Percentiles rank a stretch among this genome's conserved stretches.
Conservation (phyloP, 2,797 vertebrate species). For the Enteromius mattozi region DNA sequence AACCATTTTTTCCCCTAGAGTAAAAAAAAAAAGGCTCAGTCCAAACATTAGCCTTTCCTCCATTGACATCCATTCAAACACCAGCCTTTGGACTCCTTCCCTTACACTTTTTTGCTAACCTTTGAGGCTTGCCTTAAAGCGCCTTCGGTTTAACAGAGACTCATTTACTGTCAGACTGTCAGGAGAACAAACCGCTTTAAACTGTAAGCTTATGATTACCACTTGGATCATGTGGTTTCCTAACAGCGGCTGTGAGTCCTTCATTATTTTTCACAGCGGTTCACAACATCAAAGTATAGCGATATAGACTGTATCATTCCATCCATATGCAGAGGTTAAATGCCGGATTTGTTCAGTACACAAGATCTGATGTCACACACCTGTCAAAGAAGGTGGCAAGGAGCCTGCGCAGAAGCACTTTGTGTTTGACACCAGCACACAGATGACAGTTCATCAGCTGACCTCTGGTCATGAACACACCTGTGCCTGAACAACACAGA, state of each 20-base stretch:
- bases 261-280: not conserved
- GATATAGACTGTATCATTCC: not conserved
- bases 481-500: conserved; percentile 82
- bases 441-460: conserved; percentile 99
- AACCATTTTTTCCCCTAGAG: too few relatives aligned
- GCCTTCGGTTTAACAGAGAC: not conserved
- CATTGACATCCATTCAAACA: not conserved
- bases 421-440: conserved; percentile 97
- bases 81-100: not conserved
- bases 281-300: not conserved
- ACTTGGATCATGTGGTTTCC: not conserved
- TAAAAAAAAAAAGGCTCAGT: too few relatives aligned
- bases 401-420: conserved; percentile 92
- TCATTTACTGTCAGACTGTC: not conserved
- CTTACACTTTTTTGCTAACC: not conserved
- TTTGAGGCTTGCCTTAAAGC: not conserved
- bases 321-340: not conserved
- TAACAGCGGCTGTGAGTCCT: not conserved
- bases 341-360: not conserved
- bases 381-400: conserved; percentile 98
- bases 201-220: not conserved
- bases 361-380: conserved; percentile 72
- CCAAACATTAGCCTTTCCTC: not conserved
- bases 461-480: conserved; percentile 96
- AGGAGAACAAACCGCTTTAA: not conserved